Evolutionary conservation across 2,113 vertebrate species (phyloP).

Genomic region (Pelvicachromis taeniatus): DNA sequence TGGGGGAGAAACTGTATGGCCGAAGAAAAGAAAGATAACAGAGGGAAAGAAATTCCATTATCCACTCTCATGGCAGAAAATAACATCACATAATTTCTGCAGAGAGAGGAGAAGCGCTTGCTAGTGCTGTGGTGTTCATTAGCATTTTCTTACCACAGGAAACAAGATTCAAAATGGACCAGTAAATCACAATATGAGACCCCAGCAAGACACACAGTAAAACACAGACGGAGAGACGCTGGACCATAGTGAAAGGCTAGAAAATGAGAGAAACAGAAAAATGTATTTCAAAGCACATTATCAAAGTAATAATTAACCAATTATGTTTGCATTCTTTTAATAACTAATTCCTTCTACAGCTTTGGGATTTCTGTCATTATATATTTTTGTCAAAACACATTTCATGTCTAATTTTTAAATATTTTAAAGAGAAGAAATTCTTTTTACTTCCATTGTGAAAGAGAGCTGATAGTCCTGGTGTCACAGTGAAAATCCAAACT

Average conservation of each 20-base stretch:
- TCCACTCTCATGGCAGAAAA: constrained; percentile 1
- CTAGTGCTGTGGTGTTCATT: constrained; percentile 2
- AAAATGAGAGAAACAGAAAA: neutral
- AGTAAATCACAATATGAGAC: neutral
- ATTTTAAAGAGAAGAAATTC: neutral
- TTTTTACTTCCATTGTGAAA: neutral
- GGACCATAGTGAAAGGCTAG: neutral
- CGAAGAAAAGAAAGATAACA: neutral
- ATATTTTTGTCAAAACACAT: neutral
- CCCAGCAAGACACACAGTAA: neutral
- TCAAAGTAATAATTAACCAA: neutral
- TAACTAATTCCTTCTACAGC: neutral
- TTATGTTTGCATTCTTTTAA: neutral
- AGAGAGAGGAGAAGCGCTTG: neutral
- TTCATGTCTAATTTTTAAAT: neutral
- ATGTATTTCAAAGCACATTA: neutral
- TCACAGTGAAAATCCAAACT: neutral
- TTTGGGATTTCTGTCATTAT: neutral
- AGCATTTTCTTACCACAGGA: constrained; percentile 11
- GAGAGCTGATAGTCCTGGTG: neutral
- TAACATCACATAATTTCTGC: constrained; percentile 5
- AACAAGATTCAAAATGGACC: neutral
- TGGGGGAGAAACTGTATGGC: neutral
- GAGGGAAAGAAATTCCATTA: constrained; percentile 11
- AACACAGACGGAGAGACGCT: neutral